Conservation (phyloP, 2,113 vertebrate species). For the Phaethon lepturus region DNA sequence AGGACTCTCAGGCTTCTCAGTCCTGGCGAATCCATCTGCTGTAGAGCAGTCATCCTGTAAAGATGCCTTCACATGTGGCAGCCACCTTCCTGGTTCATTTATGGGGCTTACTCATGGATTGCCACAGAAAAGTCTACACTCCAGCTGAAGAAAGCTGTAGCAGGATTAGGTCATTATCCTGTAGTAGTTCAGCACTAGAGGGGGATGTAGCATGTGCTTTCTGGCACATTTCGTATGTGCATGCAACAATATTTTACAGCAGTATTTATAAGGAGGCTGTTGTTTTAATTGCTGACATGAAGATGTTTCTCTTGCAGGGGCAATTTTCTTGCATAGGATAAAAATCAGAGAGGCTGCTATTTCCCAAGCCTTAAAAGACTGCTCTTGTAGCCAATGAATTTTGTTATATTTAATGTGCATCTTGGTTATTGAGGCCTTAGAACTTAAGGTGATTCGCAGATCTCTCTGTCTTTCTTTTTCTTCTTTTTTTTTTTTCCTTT, state of each 20-base stretch:
- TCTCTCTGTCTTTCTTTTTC: no score
- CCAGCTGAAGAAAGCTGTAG: background rate
- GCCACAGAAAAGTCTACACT: background rate
- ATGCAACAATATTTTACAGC: constrained; percentile 27
- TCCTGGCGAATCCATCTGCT: background rate
- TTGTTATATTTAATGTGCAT: background rate
- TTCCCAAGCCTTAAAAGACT: background rate
- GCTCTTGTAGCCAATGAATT: background rate
- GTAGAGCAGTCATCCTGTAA: background rate
- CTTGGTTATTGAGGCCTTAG: background rate
- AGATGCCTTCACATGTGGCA: background rate
- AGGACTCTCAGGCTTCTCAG: background rate
- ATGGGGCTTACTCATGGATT: background rate
- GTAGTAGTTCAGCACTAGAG: constrained; percentile 62
- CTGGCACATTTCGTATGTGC: background rate
- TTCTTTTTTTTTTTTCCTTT: background rate
- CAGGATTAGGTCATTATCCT: background rate
- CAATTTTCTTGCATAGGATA: constrained; percentile 5
- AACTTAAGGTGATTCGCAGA: background rate
- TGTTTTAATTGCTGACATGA: constrained; percentile 16
- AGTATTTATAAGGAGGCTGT: constrained; percentile 24
- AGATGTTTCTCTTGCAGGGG: constrained; percentile 24
- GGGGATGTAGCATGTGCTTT: constrained; percentile 62
- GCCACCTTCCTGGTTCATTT: background rate
- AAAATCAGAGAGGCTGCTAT: background rate